Percentiles rank a stretch among this genome's conserved stretches.
Evolutionary conservation across 2,888 invertebrate species (phyloP).

Genomic region (Scrobipalpa costella): DNA sequence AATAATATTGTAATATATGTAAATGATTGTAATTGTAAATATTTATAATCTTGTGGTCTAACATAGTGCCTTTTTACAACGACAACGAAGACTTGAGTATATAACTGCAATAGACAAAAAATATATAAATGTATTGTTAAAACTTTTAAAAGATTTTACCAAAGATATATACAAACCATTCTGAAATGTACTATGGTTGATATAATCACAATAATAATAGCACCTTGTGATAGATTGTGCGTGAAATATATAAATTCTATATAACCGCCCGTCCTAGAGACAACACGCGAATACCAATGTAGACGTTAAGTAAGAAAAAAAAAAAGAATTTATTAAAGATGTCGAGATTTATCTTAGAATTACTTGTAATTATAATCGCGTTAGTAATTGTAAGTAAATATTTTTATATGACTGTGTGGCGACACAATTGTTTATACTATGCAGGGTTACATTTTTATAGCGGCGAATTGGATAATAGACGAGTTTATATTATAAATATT

Average conservation of each 20-base stretch:
- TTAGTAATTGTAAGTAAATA: conserved; percentile 73
- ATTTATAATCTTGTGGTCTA: conserved; percentile 38
- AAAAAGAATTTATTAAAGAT: conserved; percentile 70
- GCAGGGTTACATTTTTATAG: conserved; percentile 23
- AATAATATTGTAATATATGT: conserved; percentile 19
- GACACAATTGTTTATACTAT: conserved; percentile 75
- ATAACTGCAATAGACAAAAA: conserved; percentile 19
- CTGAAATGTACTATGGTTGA: conserved; percentile 26
- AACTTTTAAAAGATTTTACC: conserved; percentile 41
- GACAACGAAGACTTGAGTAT: conserved; percentile 27
- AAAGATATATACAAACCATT: conserved; percentile 42
- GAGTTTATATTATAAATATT: background rate
- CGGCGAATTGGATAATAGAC: conserved; percentile 14
- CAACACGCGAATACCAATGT: conserved; percentile 65
- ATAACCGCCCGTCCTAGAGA: conserved; percentile 51
- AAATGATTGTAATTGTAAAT: conserved; percentile 30
- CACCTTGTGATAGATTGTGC: background rate
- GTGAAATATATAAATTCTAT: conserved; percentile 8
- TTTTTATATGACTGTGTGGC: conserved; percentile 74
- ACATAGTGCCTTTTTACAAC: conserved; percentile 40
- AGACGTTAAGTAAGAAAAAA: conserved; percentile 62
- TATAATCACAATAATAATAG: conserved; percentile 26
- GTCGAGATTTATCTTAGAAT: conserved; percentile 76
- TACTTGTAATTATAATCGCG: conserved; percentile 70
- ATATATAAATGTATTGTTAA: conserved; percentile 15